Conservation (phyloP, 2,113 vertebrate genomes). For the Cryptomyrus ogoouensis region DNA sequence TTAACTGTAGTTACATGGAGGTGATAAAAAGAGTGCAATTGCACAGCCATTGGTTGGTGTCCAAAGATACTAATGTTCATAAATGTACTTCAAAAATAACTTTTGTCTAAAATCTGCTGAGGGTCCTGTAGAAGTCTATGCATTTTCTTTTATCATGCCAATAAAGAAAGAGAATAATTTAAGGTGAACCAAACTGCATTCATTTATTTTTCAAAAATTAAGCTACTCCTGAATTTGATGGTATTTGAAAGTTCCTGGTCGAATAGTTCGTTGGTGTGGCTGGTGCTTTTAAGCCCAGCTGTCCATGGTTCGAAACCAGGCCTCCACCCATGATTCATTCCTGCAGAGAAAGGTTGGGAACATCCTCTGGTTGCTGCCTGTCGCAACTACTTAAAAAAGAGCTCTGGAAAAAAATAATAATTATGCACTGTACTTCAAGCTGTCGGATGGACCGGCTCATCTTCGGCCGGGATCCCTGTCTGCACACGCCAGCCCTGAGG, state of each 20-base stretch:
- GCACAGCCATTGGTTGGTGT: neutral
- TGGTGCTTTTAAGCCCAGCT: neutral
- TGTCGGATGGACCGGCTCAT: neutral
- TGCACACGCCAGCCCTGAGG: neutral
- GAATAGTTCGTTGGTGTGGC: neutral
- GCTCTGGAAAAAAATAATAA: neutral
- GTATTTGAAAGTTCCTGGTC: neutral
- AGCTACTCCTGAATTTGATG: neutral
- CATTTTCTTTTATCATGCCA: neutral
- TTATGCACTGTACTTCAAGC: neutral
- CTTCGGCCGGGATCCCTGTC: neutral
- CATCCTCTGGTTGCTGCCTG: neutral
- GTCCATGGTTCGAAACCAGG: neutral
- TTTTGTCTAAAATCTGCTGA: neutral
- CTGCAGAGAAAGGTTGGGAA: neutral
- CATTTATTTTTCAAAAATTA: neutral
- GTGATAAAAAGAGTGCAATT: neutral
- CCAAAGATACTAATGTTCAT: neutral
- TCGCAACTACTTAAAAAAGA: neutral
- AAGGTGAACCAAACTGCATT: neutral
- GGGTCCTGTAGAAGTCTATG: neutral
- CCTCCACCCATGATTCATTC: neutral
- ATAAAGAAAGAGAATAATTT: neutral
- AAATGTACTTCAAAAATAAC: neutral
- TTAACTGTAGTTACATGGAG: neutral